Evolutionary conservation across 2,888 invertebrate species (phyloP), one percentile per base, ranked within the genome.

Genomic region (Apomyelois bistriatella): DNA sequence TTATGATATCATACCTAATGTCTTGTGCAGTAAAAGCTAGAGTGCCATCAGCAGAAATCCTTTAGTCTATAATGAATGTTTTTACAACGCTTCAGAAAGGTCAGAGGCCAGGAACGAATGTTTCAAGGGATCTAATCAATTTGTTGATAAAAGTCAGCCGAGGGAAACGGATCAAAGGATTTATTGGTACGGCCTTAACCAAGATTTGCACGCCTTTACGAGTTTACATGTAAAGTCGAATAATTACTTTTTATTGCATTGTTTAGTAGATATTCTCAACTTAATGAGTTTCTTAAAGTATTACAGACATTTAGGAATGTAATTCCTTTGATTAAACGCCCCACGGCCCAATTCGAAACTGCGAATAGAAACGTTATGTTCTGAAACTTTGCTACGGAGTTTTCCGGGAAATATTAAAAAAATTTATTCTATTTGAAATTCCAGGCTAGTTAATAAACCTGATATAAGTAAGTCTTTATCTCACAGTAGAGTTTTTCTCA

Each of bases 71-170:
- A 60, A 61, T 62, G 62, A 67, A 66, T 60, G 53, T 57, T 66
- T 60, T 62, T 28, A 48, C 49, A 55, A 51, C 54, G 59, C 53
- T 60, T 58, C 52, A 41, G 52, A 54, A 55, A 56, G 55, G 54
- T 47, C 42, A 47, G 40, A 43, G 51, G 46, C 37, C 30, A 40
- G 37, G 46, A 49, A 43, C 60, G 61, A 59, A 55, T 52, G 59
- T 54, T 53, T 57, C 54, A 43, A 22, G 47, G 62, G 57, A 60
- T 64, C 65, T 61, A 70, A 70, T 70, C 58, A 69, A 70, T 66
- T 65, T 66, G 61, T 58, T 62, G 58, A 55, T 62, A 64, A 64
- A 67, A 66, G 55, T 62, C 62, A 42, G 15, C 43, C 54, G 48
- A 32, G 53, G 54, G 49, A 53, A 58, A 52, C 55, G 59, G 59